Evolutionary conservation across 2,888 invertebrate species (phyloP).

Genomic region (Agonopterix subpropinquella): DNA sequence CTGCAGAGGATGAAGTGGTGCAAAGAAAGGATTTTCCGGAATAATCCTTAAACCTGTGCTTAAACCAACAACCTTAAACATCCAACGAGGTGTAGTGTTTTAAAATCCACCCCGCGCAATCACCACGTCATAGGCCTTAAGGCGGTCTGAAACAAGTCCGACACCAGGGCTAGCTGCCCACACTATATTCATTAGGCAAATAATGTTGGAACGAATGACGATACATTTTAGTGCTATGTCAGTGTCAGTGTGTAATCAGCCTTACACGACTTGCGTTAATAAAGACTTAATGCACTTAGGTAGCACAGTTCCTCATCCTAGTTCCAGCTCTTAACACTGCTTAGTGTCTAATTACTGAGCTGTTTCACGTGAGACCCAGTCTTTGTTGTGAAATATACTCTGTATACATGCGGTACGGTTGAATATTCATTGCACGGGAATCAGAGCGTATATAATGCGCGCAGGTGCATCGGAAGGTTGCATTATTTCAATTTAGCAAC

Average conservation of each 20-base stretch:
- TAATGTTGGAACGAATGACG: no score
- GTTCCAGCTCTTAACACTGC: conserved; percentile 30
- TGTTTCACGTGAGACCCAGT: conserved; percentile 20
- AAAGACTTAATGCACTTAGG: conserved; percentile 28
- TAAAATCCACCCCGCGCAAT: no score
- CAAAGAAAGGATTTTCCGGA: no score
- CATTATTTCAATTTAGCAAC: conserved; percentile 22
- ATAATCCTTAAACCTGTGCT: no score
- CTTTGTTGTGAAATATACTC: conserved; percentile 12
- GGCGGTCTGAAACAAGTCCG: no score
- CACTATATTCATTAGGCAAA: no score
- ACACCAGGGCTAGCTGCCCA: no score
- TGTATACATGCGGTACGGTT: conserved; percentile 14
- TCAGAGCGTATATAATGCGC: conserved; percentile 37
- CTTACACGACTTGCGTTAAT: conserved; percentile 14
- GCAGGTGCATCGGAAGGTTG: conserved; percentile 38
- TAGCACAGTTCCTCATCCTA: conserved; percentile 32
- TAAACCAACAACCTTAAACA: no score
- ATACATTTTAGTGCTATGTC: no score
- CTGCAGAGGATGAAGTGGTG: no score
- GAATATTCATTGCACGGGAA: conserved; percentile 21
- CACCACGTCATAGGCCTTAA: no score
- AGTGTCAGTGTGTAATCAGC: not conserved
- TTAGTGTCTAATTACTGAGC: conserved; percentile 26
- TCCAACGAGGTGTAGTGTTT: no score